Base-by-base conservation (phyloP, 2,113 vertebrate species). In the Erinaceus europaeus region DNA sequence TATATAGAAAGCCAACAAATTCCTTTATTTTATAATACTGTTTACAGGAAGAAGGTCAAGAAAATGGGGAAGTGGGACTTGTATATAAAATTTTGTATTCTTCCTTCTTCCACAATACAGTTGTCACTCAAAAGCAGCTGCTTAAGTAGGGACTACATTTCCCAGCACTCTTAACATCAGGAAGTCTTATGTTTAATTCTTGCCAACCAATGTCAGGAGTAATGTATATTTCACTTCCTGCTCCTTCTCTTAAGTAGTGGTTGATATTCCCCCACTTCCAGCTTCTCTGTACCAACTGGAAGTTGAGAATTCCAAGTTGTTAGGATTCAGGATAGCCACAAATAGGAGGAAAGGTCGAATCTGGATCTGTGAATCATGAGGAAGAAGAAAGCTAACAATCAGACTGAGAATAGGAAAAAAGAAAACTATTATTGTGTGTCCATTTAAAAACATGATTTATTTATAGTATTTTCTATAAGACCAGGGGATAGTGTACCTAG, bases 21-120 rank as follows among this genome's bases (percentile, higher is more conserved):
- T 80, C n/a, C 27, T 74, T 76, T 81, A 23, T 83, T 89, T 88
- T 55, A 29, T 77, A 88, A 52, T 61, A 61, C 48, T 55, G 65
- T 65, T 90, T 77, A n/a, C 0, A 57, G 40, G 6, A 74, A 81
- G 27, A 87, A 90, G 29, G 12, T 18, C 46, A 78, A 71, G 29
- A 17, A 44, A 44, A 32, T 88, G 36, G 9, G n/a, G 9, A 50
- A 73, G 34, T 12, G 62, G 14, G 48, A 1, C 2, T 2, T 64
- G 34, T 68, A 10, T n/a, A 50, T 25, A 23, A 42, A 73, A 89
- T 38, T 50, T 40, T n/a, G 34, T 34, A 3, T 3, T 34, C 18
- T 2, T 3, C 4, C 27, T 79, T 62, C 10, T 84, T 68, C 7
- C 17, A 12, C 5, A 8, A 12, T 52, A 57, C 13, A 4, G 6